A percentile compares a stretch with the other conserved stretches of the same genome.
Conservation (phyloP, 2,797 vertebrate genomes). For the Martes flavigula region DNA sequence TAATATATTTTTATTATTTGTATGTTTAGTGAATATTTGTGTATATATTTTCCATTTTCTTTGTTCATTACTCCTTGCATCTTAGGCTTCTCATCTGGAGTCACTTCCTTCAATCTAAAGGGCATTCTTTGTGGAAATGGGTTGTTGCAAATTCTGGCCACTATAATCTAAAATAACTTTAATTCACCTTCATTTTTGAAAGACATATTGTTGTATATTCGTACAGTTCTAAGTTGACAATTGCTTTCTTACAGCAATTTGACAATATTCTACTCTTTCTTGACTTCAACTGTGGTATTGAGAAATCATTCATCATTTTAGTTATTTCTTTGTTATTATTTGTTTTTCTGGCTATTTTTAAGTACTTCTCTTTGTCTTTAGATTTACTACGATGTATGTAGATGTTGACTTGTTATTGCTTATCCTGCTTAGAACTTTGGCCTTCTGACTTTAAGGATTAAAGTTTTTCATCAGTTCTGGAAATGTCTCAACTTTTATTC, state of each 20-base stretch:
- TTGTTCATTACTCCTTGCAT: neutral
- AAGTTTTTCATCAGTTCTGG: neutral
- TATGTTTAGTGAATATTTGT: neutral
- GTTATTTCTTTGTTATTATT: neutral
- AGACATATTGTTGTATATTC: neutral
- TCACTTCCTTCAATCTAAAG: neutral
- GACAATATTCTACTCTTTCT: neutral
- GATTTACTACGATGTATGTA: neutral
- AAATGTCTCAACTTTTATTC: neutral
- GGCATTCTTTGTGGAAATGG: neutral
- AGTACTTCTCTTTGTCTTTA: neutral
- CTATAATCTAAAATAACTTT: neutral
- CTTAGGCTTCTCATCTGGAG: neutral
- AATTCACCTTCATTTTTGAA: neutral
- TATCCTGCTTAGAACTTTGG: neutral
- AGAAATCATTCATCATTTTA: neutral
- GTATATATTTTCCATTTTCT: neutral
- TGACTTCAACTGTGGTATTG: neutral
- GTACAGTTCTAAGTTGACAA: neutral
- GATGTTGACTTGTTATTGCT: neutral
- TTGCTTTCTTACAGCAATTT: neutral
- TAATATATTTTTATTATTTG: neutral
- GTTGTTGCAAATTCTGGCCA: neutral
- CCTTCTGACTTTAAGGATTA: neutral
- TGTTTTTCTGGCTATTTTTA: neutral